phyloP scores from a whole-genome alignment of 2,797 vertebrate species.

The Tenualosa thibaudeaui region DNA sequence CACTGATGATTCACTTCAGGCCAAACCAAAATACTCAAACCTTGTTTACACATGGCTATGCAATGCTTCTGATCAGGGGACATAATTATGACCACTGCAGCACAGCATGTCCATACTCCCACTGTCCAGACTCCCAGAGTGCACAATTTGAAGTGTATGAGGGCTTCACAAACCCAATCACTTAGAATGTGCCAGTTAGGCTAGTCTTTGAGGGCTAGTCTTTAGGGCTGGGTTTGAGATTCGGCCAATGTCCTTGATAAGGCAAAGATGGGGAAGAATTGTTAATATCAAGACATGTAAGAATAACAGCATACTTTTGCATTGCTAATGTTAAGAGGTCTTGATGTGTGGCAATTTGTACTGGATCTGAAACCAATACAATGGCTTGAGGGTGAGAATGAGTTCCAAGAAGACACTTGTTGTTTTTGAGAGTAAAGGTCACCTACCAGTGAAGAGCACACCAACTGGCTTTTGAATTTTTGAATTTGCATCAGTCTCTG shows the following conservation, averaged over 20 bases:
- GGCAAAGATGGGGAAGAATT: too few relatives aligned
- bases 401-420: background rate
- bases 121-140: too few relatives aligned
- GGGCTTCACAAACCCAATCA: too few relatives aligned
- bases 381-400: background rate
- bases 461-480: background rate
- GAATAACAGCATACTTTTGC: background rate
- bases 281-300: too few relatives aligned
- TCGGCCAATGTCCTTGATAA: too few relatives aligned
- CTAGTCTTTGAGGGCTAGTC: too few relatives aligned
- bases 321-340: too few relatives aligned
- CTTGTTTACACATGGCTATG: background rate
- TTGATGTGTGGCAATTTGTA: background rate
- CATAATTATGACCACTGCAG: too few relatives aligned
- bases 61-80: background rate
- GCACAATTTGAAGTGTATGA: too few relatives aligned
- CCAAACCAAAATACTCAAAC: background rate
- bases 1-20: background rate
- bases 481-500: background rate
- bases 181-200: too few relatives aligned
- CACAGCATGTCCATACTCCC: too few relatives aligned
- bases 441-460: background rate
- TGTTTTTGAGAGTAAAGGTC: conserved; percentile 11
- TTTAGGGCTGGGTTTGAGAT: too few relatives aligned
- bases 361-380: background rate